phyloP scores from a whole-genome alignment of 2,888 invertebrate genomes.

The Luffia ferchaultella region DNA sequence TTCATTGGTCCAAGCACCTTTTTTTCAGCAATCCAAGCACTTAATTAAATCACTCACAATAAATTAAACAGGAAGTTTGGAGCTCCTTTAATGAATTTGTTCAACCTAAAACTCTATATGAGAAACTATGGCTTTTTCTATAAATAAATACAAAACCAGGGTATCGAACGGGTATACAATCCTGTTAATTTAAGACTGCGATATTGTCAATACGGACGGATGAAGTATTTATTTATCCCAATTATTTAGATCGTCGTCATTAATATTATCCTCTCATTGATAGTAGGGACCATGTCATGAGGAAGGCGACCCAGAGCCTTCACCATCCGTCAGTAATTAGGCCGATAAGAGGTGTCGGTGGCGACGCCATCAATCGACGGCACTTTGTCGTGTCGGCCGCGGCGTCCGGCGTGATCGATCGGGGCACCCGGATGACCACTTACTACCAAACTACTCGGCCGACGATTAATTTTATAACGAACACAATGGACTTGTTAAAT shows the following conservation, averaged over 20 bases:
- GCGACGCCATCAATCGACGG: conserved; percentile 46
- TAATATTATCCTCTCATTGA: not conserved
- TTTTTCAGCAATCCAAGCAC: too few relatives aligned
- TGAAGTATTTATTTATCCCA: not conserved
- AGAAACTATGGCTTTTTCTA: too few relatives aligned
- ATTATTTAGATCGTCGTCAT: not conserved
- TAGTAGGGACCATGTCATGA: conserved; percentile 3
- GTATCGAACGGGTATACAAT: too few relatives aligned
- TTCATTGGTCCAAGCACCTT: too few relatives aligned
- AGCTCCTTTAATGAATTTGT: too few relatives aligned
- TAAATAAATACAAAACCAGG: too few relatives aligned
- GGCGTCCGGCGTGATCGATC: conserved; percentile 31
- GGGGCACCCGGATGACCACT: conserved; percentile 33
- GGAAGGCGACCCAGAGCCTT: conserved; percentile 10
- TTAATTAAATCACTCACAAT: too few relatives aligned
- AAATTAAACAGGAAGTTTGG: too few relatives aligned
- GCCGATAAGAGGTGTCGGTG: conserved; percentile 41
- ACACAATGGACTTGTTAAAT: not conserved
- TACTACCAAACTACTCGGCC: not conserved
- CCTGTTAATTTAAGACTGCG: too few relatives aligned
- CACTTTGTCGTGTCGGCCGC: conserved; percentile 32
- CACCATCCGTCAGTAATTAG: conserved; percentile 27
- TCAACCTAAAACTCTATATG: too few relatives aligned
- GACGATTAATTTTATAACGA: not conserved
- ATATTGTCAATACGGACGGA: too few relatives aligned